Conservation (phyloP, 2,113 vertebrate species). For the Tychaedon coryphoeus region DNA sequence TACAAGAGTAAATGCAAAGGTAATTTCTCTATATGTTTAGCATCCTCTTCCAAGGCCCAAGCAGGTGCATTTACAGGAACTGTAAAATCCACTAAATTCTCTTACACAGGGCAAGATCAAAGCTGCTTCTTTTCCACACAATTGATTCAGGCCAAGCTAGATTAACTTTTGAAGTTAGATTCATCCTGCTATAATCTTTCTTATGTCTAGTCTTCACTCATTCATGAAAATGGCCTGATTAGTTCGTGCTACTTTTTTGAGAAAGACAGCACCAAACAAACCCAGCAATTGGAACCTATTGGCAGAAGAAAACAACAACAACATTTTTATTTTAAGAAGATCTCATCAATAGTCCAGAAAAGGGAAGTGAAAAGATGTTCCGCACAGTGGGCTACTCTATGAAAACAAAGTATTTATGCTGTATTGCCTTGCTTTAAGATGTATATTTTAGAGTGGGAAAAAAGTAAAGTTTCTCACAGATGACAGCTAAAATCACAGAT, state of each 20-base stretch:
- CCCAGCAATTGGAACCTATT: neutral
- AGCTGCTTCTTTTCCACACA: neutral
- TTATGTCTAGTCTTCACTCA: neutral
- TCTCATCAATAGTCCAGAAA: slow-evolving; percentile 29
- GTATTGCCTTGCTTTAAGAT: neutral
- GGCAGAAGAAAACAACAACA: neutral
- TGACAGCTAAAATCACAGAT: neutral
- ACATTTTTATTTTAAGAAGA: slow-evolving; percentile 15
- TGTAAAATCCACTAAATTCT: neutral
- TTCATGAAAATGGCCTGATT: neutral
- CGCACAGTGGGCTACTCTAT: neutral
- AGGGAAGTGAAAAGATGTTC: slow-evolving; percentile 28
- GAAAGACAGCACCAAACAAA: neutral
- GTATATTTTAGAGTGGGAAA: neutral
- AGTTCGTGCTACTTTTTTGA: neutral
- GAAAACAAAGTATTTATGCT: slow-evolving; percentile 33
- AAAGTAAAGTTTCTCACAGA: neutral
- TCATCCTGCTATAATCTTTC: neutral
- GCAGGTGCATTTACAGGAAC: neutral
- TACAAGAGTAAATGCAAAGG: neutral
- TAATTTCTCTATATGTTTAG: neutral
- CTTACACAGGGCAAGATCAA: neutral
- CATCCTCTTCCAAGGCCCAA: neutral
- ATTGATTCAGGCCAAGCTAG: neutral
- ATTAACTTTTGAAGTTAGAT: neutral